These are phyloP conservation scores for Tinea pellionella DNA, from an alignment of 2,888 invertebrate species.

Conservation along the genomic window DNA sequence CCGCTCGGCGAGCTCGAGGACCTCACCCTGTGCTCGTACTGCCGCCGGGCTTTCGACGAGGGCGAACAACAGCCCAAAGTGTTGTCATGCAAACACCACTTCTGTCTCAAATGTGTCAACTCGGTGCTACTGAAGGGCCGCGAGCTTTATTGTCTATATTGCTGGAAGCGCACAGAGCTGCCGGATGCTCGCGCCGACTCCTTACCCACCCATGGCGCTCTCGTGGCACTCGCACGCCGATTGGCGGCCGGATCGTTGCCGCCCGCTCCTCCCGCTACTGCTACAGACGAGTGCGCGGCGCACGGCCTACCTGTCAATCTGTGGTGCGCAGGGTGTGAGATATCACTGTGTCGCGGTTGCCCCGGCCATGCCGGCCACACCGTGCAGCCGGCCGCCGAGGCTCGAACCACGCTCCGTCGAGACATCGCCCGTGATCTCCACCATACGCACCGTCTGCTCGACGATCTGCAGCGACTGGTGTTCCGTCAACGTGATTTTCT, in stretches of 20 bases:
- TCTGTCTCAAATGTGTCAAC: slow-evolving; percentile 80
- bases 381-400: slow-evolving; percentile 75
- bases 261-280: slow-evolving; percentile 21
- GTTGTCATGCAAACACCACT: slow-evolving; percentile 81
- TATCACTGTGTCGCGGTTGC: slow-evolving; percentile 75
- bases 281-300: slow-evolving; percentile 74
- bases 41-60: slow-evolving; percentile 81
- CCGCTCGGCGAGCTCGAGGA: slow-evolving; percentile 78
- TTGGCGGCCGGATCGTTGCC: slow-evolving; percentile 22
- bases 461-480: slow-evolving; percentile 77
- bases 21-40: slow-evolving; percentile 79
- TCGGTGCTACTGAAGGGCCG: slow-evolving; percentile 74
- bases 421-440: slow-evolving; percentile 71
- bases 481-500: slow-evolving; percentile 78
- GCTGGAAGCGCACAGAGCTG: slow-evolving; percentile 79
- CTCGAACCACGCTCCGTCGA: slow-evolving; percentile 73
- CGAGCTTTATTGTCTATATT: slow-evolving; percentile 78
- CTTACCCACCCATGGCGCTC: slow-evolving; percentile 75
- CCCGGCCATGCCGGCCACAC: slow-evolving; percentile 75
- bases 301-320: slow-evolving; percentile 79
- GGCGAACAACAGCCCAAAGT: slow-evolving; percentile 78
- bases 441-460: slow-evolving; percentile 76
- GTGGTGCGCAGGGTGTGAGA: slow-evolving; percentile 77
- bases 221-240: slow-evolving; percentile 71
- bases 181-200: slow-evolving; percentile 75